A percentile compares a stretch with the other conserved stretches of the same genome.
phyloP scores from a whole-genome alignment of 2,797 vertebrate species.

The Tapera naevia region DNA sequence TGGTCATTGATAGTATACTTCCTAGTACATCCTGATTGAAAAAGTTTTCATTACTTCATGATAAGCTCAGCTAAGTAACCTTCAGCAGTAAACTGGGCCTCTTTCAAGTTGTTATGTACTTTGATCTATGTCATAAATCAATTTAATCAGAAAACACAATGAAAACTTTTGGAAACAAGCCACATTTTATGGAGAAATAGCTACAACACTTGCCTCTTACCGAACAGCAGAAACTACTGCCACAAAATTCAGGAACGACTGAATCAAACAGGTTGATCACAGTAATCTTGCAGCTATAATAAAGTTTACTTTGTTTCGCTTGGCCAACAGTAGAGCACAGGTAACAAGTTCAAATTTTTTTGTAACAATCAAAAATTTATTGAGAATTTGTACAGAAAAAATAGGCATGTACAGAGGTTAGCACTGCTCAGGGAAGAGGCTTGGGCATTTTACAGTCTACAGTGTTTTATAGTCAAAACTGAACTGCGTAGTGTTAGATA shows the following conservation, averaged over 20 bases:
- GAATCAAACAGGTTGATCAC: background rate
- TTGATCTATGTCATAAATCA: background rate
- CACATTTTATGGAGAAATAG: background rate
- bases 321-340: background rate
- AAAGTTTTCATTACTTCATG: background rate
- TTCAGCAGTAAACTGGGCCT: background rate
- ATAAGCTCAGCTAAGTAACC: background rate
- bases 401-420: constrained; percentile 41
- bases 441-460: background rate
- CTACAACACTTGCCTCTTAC: background rate
- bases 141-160: background rate
- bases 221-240: background rate
- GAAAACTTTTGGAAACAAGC: background rate
- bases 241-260: background rate
- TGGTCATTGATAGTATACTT: background rate
- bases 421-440: constrained; percentile 8
- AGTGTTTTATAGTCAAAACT: constrained; percentile 31
- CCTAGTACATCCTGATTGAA: background rate
- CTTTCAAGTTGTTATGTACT: background rate
- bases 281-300: background rate
- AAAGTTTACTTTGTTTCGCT: background rate
- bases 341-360: background rate
- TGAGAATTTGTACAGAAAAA: constrained; percentile 69
- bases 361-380: constrained; percentile 74
- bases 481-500: constrained; percentile 27